Conservation (phyloP, 1,140 invertebrate species). For the Papilio xuthus region DNA sequence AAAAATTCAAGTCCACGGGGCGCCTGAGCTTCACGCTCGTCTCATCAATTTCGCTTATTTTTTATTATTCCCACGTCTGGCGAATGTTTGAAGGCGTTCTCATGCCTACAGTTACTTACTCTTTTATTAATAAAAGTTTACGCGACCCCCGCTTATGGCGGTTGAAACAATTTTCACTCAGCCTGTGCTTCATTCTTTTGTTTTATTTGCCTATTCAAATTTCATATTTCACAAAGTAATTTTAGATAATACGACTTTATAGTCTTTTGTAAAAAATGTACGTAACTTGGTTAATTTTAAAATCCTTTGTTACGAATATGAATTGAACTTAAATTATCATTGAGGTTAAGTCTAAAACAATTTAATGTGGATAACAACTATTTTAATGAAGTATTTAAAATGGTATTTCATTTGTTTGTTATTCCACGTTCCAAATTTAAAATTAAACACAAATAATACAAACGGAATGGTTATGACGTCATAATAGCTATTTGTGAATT, state of each 20-base stretch:
- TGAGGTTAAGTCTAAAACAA: too few relatives aligned
- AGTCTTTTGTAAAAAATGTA: background rate
- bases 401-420: background rate
- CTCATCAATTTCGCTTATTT: slow-evolving; percentile 66
- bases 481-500: background rate
- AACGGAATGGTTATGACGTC: background rate
- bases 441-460: background rate
- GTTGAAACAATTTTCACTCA: slow-evolving; percentile 41
- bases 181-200: slow-evolving; percentile 19
- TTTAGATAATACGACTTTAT: background rate
- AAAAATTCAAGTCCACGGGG: slow-evolving; percentile 48
- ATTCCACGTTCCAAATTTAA: background rate
- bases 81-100: slow-evolving; percentile 56
- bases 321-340: too few relatives aligned
- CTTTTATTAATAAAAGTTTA: slow-evolving; percentile 68
- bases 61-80: slow-evolving; percentile 59
- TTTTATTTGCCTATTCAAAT: slow-evolving; percentile 30
- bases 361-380: too few relatives aligned
- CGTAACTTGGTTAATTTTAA: background rate
- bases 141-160: slow-evolving; percentile 38
- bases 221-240: slow-evolving; percentile 10
- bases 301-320: background rate
- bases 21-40: slow-evolving; percentile 45
- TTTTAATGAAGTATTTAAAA: too few relatives aligned
- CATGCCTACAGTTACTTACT: slow-evolving; percentile 53